Conservation (phyloP, 2,113 vertebrate genomes). For the Sapayoa aenigma region DNA sequence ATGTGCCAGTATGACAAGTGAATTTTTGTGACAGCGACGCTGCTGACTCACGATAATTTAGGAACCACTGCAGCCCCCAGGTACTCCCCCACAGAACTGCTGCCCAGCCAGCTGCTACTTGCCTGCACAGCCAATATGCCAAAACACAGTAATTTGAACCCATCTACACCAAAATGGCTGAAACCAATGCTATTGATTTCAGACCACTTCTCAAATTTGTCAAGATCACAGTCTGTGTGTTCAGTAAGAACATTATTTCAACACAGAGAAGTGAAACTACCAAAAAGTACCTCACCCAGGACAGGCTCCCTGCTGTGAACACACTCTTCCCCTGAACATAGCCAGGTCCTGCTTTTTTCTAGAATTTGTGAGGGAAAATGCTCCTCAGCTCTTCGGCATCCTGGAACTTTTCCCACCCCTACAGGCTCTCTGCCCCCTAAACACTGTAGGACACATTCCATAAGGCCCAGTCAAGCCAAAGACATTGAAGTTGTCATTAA, state of each 20-base stretch:
- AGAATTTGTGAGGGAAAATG: neutral
- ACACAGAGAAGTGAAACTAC: neutral
- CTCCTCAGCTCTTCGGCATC: neutral
- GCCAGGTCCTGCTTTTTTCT: neutral
- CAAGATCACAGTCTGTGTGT: neutral
- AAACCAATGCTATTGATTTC: neutral
- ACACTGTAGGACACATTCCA: neutral
- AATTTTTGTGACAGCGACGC: neutral
- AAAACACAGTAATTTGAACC: neutral
- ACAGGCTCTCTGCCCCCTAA: neutral
- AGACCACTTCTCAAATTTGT: neutral
- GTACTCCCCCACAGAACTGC: neutral
- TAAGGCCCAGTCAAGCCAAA: neutral
- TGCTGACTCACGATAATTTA: constrained; percentile 22
- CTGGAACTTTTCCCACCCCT: neutral
- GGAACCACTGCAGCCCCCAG: neutral
- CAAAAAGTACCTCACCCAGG: accelerated
- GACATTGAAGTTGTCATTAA: neutral
- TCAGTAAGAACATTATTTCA: neutral
- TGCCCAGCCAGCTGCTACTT: neutral
- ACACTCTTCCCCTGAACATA: neutral
- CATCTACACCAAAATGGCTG: neutral
- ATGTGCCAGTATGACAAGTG: neutral
- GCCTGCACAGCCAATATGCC: neutral
- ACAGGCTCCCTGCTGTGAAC: neutral